A percentile compares a stretch with the other conserved stretches of the same genome.
Evolutionary conservation across 2,888 invertebrate species (phyloP).

Genomic region (Chloroclystis v-ata): DNA sequence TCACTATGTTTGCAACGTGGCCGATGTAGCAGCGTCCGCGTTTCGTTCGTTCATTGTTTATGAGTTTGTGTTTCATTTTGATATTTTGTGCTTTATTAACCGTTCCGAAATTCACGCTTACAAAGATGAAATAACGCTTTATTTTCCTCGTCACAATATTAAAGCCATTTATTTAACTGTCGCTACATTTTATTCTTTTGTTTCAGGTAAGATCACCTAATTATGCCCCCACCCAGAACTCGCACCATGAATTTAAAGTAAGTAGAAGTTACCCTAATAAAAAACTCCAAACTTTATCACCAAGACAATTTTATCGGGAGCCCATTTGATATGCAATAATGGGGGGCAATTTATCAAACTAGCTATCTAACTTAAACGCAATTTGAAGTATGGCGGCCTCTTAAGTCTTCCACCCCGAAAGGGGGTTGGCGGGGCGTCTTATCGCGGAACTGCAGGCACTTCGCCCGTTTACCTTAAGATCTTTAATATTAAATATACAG

Average conservation of each 20-base stretch:
- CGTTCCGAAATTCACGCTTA: slow-evolving; percentile 8
- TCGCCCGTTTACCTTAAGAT: slow-evolving; percentile 75
- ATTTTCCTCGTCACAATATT: background rate
- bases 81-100: slow-evolving; percentile 21
- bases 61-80: slow-evolving; percentile 42
- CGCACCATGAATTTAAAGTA: slow-evolving; percentile 37
- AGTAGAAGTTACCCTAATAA: slow-evolving; percentile 41
- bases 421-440: slow-evolving; percentile 56
- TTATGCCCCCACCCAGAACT: slow-evolving; percentile 24
- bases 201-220: slow-evolving; percentile 46
- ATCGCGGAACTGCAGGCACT: slow-evolving; percentile 77
- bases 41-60: slow-evolving; percentile 50
- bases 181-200: slow-evolving; percentile 18
- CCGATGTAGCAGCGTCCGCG: slow-evolving; percentile 56
- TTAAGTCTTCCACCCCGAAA: slow-evolving; percentile 68
- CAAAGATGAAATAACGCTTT: slow-evolving; percentile 4
- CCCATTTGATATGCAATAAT: slow-evolving; percentile 74
- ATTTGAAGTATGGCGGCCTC: slow-evolving; percentile 75
- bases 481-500: slow-evolving; percentile 77
- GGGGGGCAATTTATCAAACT: slow-evolving; percentile 73
- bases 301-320: slow-evolving; percentile 59
- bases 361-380: slow-evolving; percentile 76
- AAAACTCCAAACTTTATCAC: slow-evolving; percentile 47
- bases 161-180: background rate
- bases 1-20: slow-evolving; percentile 44